A percentile compares a stretch with the other conserved stretches of the same genome.
Evolutionary conservation across 1,140 invertebrate genomes (phyloP).

Genomic region (Penaeus chinensis): DNA sequence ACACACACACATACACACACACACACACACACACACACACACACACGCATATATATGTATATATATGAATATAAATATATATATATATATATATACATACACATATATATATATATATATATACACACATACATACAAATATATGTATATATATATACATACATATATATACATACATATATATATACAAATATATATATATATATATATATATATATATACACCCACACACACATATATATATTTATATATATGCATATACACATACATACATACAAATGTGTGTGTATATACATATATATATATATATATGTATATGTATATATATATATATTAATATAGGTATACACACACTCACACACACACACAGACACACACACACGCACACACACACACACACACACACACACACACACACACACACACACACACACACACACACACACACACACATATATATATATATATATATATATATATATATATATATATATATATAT

Average conservation of each 20-base stretch:
- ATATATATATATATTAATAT: not conserved
- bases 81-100: too few relatives aligned
- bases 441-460: too few relatives aligned
- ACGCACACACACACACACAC: not conserved
- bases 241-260: not conserved
- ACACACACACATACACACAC: too few relatives aligned
- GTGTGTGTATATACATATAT: not conserved
- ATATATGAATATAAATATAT: too few relatives aligned
- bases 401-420: not conserved
- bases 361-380: not conserved
- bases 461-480: too few relatives aligned
- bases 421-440: not conserved
- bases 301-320: not conserved
- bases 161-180: not conserved
- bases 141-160: not conserved
- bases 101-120: too few relatives aligned
- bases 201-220: constrained; percentile 17
- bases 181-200: not conserved
- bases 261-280: not conserved
- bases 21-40: too few relatives aligned
- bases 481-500: too few relatives aligned
- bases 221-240: not conserved
- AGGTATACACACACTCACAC: too few relatives aligned
- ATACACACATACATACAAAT: too few relatives aligned
- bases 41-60: too few relatives aligned